Conservation (phyloP, 2,888 invertebrate species). For the Deroplatys truncata region DNA sequence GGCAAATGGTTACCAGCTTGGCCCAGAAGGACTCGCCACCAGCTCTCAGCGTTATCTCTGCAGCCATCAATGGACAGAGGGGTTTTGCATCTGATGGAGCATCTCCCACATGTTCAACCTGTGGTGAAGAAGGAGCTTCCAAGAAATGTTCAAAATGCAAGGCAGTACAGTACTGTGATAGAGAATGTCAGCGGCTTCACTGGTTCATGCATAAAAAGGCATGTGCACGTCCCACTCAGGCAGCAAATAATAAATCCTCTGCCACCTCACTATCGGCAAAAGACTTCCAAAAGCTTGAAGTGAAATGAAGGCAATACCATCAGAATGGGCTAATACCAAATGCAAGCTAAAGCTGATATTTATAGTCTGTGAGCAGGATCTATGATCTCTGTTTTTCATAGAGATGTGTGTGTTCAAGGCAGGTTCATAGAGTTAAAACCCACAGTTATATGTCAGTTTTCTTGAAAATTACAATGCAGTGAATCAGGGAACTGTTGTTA, state of each 20-base stretch:
- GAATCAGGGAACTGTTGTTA: neutral
- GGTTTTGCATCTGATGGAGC: conserved; percentile 60
- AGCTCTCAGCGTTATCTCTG: conserved; percentile 67
- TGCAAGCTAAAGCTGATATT: neutral
- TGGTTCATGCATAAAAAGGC: conserved; percentile 89
- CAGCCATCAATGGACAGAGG: conserved; percentile 84
- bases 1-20: conserved; percentile 75
- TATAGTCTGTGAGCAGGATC: neutral
- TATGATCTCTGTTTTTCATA: neutral
- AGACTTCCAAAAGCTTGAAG: conserved; percentile 3
- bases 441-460: neutral
- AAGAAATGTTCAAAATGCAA: conserved; percentile 96
- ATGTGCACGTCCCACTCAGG: conserved; percentile 59
- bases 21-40: conserved; percentile 69
- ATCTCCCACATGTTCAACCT: conserved; percentile 73
- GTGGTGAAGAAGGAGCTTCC: conserved; percentile 81
- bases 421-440: neutral
- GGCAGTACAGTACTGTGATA: conserved; percentile 88
- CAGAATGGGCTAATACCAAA: neutral
- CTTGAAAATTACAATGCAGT: neutral
- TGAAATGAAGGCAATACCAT: conserved; percentile 1
- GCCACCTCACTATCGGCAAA: neutral
- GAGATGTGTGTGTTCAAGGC: neutral
- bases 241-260: neutral
- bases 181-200: conserved; percentile 89